Evolutionary conservation across 1,140 invertebrate genomes (phyloP).

Genomic region (Conus betulinus): DNA sequence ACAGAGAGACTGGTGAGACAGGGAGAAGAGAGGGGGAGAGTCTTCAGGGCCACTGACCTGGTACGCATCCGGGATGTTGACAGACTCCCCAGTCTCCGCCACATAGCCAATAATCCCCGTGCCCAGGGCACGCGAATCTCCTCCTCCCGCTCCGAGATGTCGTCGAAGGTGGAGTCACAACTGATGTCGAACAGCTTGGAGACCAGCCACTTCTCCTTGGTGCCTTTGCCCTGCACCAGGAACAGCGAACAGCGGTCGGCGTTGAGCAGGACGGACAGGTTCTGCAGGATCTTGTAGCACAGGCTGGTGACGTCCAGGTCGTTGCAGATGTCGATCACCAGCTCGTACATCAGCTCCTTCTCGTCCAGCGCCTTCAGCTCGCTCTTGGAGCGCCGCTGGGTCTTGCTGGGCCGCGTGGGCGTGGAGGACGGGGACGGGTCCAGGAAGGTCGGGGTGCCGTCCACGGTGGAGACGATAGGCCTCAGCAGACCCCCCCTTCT

Average conservation of each 20-base stretch:
- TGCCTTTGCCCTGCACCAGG: slow-evolving; percentile 85
- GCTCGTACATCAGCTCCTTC: slow-evolving; percentile 95
- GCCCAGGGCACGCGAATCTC: slow-evolving; percentile 91
- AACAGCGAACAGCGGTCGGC: slow-evolving; percentile 95
- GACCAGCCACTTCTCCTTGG: slow-evolving; percentile 82
- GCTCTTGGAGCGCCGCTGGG: slow-evolving; percentile 77
- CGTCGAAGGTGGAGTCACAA: slow-evolving; percentile 83
- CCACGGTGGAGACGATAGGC: slow-evolving; percentile 91
- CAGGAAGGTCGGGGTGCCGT: slow-evolving; percentile 93
- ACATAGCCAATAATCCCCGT: slow-evolving; percentile 94
- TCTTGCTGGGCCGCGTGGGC: slow-evolving; percentile 50
- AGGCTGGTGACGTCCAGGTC: slow-evolving; percentile 94
- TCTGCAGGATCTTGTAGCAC: slow-evolving; percentile 97
- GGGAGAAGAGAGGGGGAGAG: not conserved
- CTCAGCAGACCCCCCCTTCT: slow-evolving; percentile 90
- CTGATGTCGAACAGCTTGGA: slow-evolving; percentile 95
- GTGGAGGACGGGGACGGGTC: slow-evolving; percentile 69
- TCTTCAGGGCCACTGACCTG: slow-evolving; percentile 80
- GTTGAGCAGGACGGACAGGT: slow-evolving; percentile 92
- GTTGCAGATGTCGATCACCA: slow-evolving; percentile 98
- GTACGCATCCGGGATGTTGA: slow-evolving; percentile 97
- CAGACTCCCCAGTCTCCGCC: slow-evolving; percentile 91
- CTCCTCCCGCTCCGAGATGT: slow-evolving; percentile 90
- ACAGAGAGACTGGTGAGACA: not conserved
- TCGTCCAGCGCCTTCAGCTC: slow-evolving; percentile 93